phyloP scores from a whole-genome alignment of 2,797 vertebrate species.

The Manis pentadactyla region DNA sequence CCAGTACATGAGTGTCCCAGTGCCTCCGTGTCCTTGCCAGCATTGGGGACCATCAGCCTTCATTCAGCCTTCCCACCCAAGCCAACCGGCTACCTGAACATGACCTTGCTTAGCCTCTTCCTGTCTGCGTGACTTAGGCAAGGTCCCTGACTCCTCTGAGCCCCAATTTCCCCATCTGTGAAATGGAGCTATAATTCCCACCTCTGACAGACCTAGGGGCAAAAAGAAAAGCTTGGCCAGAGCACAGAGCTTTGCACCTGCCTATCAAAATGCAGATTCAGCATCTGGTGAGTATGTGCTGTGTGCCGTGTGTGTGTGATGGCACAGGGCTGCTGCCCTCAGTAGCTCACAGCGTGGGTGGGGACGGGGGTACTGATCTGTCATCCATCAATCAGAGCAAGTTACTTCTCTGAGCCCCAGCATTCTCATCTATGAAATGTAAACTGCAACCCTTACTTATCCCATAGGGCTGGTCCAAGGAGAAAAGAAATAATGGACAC shows the following conservation, averaged over 20 bases:
- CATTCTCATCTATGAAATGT: background rate
- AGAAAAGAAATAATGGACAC: background rate
- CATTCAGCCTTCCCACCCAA: background rate
- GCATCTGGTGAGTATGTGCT: background rate
- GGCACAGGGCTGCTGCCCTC: background rate
- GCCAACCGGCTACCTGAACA: background rate
- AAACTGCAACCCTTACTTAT: background rate
- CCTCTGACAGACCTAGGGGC: background rate
- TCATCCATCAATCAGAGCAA: background rate
- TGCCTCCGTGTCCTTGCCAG: background rate
- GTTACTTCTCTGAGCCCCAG: background rate
- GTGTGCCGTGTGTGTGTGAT: background rate
- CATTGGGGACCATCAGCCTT: background rate
- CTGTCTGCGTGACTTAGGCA: background rate
- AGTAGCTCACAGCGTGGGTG: background rate
- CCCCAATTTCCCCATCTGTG: background rate
- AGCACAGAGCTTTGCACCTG: background rate
- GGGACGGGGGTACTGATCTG: background rate
- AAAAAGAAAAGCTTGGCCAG: background rate
- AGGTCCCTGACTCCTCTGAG: background rate
- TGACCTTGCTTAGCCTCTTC: background rate
- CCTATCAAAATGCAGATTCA: background rate
- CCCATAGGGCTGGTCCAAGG: background rate
- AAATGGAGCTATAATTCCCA: background rate
- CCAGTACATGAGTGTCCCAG: rapidly evolving